Conservation (phyloP, 2,797 vertebrate species). For the Uromys caudimaculatus region DNA sequence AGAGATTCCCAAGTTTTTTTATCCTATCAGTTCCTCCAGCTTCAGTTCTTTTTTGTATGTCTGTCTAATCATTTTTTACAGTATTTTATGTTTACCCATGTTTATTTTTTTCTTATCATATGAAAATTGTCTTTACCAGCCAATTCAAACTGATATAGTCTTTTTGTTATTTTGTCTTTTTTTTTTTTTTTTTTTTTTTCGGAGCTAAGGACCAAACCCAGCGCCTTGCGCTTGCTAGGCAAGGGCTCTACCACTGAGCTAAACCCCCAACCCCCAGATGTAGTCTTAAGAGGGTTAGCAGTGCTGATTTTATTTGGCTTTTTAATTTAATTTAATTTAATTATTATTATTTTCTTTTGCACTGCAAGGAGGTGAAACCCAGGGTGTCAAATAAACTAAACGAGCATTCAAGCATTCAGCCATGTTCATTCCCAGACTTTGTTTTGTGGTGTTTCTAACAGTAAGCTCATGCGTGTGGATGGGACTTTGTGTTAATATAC, state of each 20-base stretch:
- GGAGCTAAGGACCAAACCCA: too few species aligned
- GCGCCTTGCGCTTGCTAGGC: too few species aligned
- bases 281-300: background rate
- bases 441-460: background rate
- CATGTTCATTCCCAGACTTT: background rate
- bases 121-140: background rate
- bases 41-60: background rate
- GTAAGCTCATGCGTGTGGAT: background rate
- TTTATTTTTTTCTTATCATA: background rate
- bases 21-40: background rate
- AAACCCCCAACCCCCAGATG: too few species aligned
- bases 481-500: background rate
- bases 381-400: background rate
- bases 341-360: background rate
- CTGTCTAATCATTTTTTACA: background rate
- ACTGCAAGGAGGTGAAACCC: background rate
- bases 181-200: too few species aligned
- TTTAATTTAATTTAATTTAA: background rate
- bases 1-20: background rate
- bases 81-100: background rate
- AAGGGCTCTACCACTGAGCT: too few species aligned
- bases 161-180: too few species aligned
- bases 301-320: background rate
- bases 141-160: background rate
- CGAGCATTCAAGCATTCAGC: background rate